Percentiles rank a stretch among this genome's conserved stretches.
phyloP scores from a whole-genome alignment of 2,113 vertebrate genomes.

The Lethenteron reissneri region DNA sequence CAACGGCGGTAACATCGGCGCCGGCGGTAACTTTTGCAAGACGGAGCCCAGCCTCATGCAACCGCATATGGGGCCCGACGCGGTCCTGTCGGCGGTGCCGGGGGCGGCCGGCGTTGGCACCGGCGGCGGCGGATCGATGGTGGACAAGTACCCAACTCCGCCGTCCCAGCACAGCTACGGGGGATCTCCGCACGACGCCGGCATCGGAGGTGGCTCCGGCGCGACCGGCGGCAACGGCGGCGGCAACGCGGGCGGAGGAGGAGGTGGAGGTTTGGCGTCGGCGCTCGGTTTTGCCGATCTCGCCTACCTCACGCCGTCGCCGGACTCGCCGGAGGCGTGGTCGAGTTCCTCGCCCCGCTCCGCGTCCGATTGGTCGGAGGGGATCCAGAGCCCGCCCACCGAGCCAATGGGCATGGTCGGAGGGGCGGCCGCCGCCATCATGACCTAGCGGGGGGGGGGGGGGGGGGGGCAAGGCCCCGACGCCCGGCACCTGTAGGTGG shows the following conservation, averaged over 20 bases:
- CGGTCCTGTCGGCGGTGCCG: no score
- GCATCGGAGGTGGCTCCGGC: no score
- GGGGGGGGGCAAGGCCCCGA: neutral
- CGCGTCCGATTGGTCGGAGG: conserved; percentile 71
- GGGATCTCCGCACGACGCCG: no score
- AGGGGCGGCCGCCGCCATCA: neutral
- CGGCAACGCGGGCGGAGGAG: conserved; percentile 14
- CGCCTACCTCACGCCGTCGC: conserved; percentile 68
- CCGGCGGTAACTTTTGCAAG: conserved; percentile 23
- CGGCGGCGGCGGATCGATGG: no score
- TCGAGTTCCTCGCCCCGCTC: conserved; percentile 69
- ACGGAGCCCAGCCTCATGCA: conserved; percentile 9
- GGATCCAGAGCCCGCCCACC: conserved; percentile 52
- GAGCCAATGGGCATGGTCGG: neutral
- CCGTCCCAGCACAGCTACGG: conserved; percentile 44
- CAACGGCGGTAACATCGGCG: conserved; percentile 12
- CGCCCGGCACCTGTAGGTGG: neutral
- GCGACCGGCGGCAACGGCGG: conserved; percentile 24
- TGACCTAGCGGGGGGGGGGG: neutral
- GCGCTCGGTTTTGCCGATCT: conserved; percentile 29
- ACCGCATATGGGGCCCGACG: no score
- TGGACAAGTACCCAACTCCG: conserved; percentile 34
- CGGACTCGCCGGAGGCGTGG: conserved; percentile 67
- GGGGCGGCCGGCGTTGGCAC: no score
- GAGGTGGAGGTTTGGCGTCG: neutral